Evolutionary conservation across 2,113 vertebrate species (phyloP), one percentile per base, ranked within the genome.

Genomic region (Hypomesus transpacificus): DNA sequence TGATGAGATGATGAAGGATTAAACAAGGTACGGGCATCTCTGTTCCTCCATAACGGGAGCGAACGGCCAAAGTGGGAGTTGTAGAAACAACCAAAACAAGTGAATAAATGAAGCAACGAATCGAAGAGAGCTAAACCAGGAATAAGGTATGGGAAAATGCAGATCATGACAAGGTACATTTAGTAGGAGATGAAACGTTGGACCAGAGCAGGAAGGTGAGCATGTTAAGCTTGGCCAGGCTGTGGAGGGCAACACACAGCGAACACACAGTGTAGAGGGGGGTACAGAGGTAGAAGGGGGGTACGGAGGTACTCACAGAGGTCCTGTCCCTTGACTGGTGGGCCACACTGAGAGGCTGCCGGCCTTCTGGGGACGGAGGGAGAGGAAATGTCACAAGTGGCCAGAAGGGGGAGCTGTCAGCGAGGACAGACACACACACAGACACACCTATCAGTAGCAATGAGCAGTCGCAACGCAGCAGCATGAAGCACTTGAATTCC

Each of bases 301-400:
- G 46, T 17, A 14, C n/a, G 20, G 9, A 4, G 18, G 31, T 68
- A 68, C 66, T 68, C 22, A 98, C 96, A 76, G 93, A 88, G 76
- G 94, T 90, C 84, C 94, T 94, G 81, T 98, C 95, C 87, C 93
- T 95, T 75, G 95, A 92, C 85, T 95, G 94, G 81, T 95, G 95
- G 86, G 92, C 92, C 72, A 93, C 89, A 85, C 93, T 92, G 79
- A 94, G 91, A 75, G 92, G 91, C 85, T 95, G 94, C 76, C 93
- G 87, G 76, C 90, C 90, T 79, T 95, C 96, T 46, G 39, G 8
- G 39, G 39, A 46, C 39, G 70, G 1, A 51, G 17, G 65, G 2
- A 16, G n/a, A 80, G 46, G 80, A 69, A 61, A 57, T 39, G 61
- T 9, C 24, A 17, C 8, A 3, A 1, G 34, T 3, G 39, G 28